phyloP scores from a whole-genome alignment of 1,140 invertebrate genomes.

The Zaprionus africanus region DNA sequence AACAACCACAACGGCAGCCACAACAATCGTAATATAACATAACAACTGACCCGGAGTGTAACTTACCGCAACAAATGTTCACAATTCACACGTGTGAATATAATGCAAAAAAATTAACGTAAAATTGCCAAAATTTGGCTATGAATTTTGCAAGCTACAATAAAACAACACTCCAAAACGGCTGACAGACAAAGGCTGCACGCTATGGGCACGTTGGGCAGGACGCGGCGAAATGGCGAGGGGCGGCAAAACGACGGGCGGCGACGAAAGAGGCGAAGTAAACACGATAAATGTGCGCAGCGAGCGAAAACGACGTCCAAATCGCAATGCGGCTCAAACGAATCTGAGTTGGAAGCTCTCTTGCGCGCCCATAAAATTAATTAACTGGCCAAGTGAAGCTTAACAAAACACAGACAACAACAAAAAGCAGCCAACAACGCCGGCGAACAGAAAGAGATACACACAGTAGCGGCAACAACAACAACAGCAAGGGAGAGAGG shows the following conservation, averaged over 20 bases:
- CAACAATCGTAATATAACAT: conserved; percentile 3
- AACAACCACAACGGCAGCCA: conserved; percentile 30
- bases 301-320: conserved; percentile 63
- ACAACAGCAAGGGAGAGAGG: not conserved
- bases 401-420: conserved; percentile 55
- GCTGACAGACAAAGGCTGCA: conserved; percentile 11
- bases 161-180: no score
- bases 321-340: conserved; percentile 65
- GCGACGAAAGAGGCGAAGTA: conserved; percentile 17
- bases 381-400: conserved; percentile 78
- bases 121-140: conserved; percentile 57
- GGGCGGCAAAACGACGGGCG: conserved; percentile 6
- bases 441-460: conserved; percentile 31
- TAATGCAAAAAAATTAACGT: conserved; percentile 19
- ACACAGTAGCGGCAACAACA: conserved; percentile 16
- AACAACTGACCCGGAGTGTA: conserved; percentile 50
- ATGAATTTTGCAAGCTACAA: conserved; percentile 54
- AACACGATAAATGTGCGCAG: conserved; percentile 10
- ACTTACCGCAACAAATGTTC: conserved; percentile 67
- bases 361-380: conserved; percentile 71
- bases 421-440: not conserved
- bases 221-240: conserved; percentile 52
- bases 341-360: conserved; percentile 62
- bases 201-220: conserved; percentile 20
- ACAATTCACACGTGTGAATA: conserved; percentile 44